Evolutionary conservation across 2,888 invertebrate species (phyloP), one percentile per base, ranked within the genome.

Genomic region (Epiblema foenella): DNA sequence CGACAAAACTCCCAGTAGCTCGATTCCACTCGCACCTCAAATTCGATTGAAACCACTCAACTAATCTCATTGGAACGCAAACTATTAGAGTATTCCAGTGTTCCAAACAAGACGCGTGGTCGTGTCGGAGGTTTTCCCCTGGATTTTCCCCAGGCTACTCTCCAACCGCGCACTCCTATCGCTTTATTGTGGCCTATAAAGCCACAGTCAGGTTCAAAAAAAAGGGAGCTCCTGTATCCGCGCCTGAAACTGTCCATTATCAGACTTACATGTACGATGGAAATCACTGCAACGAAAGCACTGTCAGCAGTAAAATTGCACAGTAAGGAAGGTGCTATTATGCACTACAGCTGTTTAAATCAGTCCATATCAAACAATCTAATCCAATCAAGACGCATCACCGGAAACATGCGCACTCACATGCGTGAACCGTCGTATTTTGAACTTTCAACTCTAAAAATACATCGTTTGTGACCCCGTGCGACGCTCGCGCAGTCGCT

Each of bases 391-490:
- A 75, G 72, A 62, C 62, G 54, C 65, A 78, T 76, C 79, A 76
- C 77, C 83, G 86, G 85, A 85, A 85, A 83, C 77, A 76, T 75
- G 70, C 71, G 74, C 79, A 81, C 75, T 79, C 80, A 69, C 82
- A 78, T 80, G 81, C 84, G 85, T 83, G 85, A 77, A 86, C 87
- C 86, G 86, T 83, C 87, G 91, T 90, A 92, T 92, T 93, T 91
- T 93, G 93, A 94, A 94, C 93, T 94, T 93, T 93, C 92, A 94
- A 94, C 93, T 93, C 93, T 94, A 94, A 93, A 94, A 94, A 94
- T 94, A 94, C 88, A 86, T 85, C 83, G 81, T 81, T 84, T 85
- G 86, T 93, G 93, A 93, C 93, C 93, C 93, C 92, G 90, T 87
- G 82, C 89, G 87, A 88, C 90, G 88, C 86, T 74, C 77, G 86